Evolutionary conservation across 2,888 invertebrate genomes (phyloP).

Genomic region (Lypha dubia): DNA sequence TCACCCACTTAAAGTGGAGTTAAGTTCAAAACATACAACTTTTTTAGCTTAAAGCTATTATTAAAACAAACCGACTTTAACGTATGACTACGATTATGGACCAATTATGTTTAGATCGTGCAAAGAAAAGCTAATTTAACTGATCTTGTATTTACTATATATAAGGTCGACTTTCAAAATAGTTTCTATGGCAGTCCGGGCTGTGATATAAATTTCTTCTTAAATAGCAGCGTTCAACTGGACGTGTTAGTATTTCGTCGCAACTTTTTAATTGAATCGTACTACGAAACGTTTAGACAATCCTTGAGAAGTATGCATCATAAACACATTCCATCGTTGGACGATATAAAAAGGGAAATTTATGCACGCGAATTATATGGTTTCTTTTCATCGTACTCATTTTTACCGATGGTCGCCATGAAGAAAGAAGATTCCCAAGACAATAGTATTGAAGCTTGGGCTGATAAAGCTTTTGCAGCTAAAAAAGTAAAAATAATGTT

Average conservation of each 20-base stretch:
- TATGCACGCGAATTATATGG: constrained; percentile 79
- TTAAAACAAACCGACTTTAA: too few species aligned
- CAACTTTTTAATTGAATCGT: constrained; percentile 79
- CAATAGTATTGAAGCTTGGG: constrained; percentile 80
- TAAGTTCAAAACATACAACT: too few species aligned
- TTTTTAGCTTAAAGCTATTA: too few species aligned
- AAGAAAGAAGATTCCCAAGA: constrained; percentile 81
- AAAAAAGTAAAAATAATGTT: constrained; percentile 81
- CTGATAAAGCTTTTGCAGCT: constrained; percentile 79
- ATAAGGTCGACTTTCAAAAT: constrained; percentile 81
- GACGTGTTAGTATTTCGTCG: constrained; percentile 80
- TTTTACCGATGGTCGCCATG: constrained; percentile 82
- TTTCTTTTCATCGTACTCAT: constrained; percentile 81
- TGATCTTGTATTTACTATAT: constrained; percentile 4
- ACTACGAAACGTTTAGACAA: constrained; percentile 78
- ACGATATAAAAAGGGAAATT: constrained; percentile 79
- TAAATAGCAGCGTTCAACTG: constrained; percentile 81
- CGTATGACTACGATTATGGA: too few species aligned
- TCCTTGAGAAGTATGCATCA: constrained; percentile 78
- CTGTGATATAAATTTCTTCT: constrained; percentile 83
- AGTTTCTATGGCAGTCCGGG: constrained; percentile 82
- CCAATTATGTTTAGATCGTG: too few species aligned
- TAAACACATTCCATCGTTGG: constrained; percentile 77
- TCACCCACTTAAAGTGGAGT: too few species aligned
- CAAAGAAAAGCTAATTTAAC: background rate